Conservation (phyloP, 2,797 vertebrate genomes). For the Eulemur coronatus region DNA sequence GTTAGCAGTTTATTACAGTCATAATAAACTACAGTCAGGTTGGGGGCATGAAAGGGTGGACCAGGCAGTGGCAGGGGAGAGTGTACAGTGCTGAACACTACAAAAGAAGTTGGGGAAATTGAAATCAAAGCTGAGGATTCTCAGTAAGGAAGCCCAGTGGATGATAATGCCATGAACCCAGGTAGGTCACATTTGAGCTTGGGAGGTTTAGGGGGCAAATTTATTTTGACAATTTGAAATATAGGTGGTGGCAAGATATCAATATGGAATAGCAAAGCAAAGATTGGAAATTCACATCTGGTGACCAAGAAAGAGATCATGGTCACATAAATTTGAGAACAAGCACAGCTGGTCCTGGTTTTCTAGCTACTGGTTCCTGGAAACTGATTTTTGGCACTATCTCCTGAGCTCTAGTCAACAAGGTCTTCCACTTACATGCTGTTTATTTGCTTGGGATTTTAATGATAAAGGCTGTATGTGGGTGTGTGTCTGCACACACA, state of each 20-base stretch:
- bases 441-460: neutral
- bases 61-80: neutral
- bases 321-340: neutral
- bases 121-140: neutral
- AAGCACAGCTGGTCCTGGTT: neutral
- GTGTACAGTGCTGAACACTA: neutral
- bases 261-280: neutral
- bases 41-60: neutral
- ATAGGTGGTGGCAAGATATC: neutral
- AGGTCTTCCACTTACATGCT: neutral
- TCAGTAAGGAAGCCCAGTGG: no score
- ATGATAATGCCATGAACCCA: neutral
- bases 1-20: neutral
- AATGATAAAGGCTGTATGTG: neutral
- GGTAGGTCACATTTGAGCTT: neutral
- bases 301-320: neutral
- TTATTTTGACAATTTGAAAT: neutral
- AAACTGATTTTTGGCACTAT: neutral
- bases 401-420: neutral
- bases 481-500: accelerated
- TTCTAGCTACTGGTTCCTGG: neutral
- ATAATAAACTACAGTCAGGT: no score
- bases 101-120: neutral
- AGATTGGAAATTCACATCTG: neutral
- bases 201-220: neutral